A percentile compares a stretch with the other conserved stretches of the same genome.
These are phyloP conservation scores for Gandaritis pyraliata DNA, from an alignment of 2,888 invertebrate species.

Conservation along the genomic window DNA sequence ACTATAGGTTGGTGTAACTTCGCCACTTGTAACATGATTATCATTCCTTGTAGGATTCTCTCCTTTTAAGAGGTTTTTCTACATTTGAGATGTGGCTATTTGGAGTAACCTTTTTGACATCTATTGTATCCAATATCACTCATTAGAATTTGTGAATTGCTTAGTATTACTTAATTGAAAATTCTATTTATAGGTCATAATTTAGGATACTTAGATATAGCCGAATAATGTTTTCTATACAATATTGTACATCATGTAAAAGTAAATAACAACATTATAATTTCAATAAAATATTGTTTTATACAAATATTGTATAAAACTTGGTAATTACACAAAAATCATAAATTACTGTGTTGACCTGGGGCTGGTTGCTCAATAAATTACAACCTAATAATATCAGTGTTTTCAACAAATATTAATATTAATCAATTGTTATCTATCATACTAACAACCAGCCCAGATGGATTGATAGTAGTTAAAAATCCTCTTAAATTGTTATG, in stretches of 20 bases:
- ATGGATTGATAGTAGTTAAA: constrained; percentile 5
- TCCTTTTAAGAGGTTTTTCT: constrained; percentile 54
- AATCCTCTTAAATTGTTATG: constrained; percentile 20
- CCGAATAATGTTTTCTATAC: constrained; percentile 28
- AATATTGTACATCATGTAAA: constrained; percentile 20
- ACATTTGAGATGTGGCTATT: constrained; percentile 56
- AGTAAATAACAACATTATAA: constrained; percentile 22
- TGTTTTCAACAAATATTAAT: background rate
- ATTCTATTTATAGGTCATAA: constrained; percentile 48
- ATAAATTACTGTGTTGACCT: constrained; percentile 22
- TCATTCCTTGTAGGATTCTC: constrained; percentile 72
- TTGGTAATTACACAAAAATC: constrained; percentile 11
- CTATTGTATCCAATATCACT: constrained; percentile 61
- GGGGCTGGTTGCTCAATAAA: constrained; percentile 8
- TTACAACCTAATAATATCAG: constrained; percentile 4
- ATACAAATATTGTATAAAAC: constrained; percentile 14
- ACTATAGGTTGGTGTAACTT: constrained; percentile 41
- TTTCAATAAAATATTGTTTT: constrained; percentile 16
- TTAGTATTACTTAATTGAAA: constrained; percentile 51
- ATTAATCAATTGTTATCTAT: constrained; percentile 1
- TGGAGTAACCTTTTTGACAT: constrained; percentile 54
- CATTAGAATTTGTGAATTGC: constrained; percentile 64
- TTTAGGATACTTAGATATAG: constrained; percentile 41
- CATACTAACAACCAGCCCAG: background rate
- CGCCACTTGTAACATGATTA: constrained; percentile 39